These are phyloP conservation scores for Coenobita brevimanus DNA, from an alignment of 1,140 invertebrate genomes.

Conservation along the genomic window DNA sequence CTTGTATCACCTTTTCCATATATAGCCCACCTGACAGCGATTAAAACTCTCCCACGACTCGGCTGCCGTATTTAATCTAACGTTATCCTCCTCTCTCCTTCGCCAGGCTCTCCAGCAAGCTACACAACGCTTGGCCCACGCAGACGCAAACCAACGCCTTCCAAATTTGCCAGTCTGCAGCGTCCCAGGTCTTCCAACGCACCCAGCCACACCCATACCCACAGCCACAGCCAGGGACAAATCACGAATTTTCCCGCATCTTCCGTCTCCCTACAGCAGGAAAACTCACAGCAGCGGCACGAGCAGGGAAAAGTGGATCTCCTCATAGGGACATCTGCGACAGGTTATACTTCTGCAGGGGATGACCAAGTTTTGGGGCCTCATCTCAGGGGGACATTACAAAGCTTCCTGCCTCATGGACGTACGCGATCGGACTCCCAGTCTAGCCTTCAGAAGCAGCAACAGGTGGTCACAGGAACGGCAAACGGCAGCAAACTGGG, in stretches of 20 bases:
- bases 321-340: not conserved
- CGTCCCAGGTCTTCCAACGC: slow-evolving; percentile 33
- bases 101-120: slow-evolving; percentile 34
- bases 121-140: slow-evolving; percentile 50
- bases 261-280: too few species aligned
- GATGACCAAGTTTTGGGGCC: not conserved
- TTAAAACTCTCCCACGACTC: too few species aligned
- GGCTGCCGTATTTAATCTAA: too few species aligned
- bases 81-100: not conserved
- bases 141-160: slow-evolving; percentile 26
- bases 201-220: slow-evolving; percentile 24
- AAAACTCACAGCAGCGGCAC: too few species aligned
- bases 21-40: too few species aligned
- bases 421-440: not conserved
- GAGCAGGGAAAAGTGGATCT: too few species aligned
- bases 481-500: too few species aligned
- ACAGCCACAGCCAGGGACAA: too few species aligned
- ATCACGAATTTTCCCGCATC: too few species aligned
- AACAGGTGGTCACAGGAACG: not conserved
- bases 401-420: not conserved
- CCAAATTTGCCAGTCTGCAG: slow-evolving; percentile 47
- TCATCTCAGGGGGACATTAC: not conserved
- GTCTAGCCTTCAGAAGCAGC: not conserved
- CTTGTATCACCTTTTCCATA: too few species aligned
- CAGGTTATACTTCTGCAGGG: not conserved